Base-by-base conservation (phyloP, 2,888 invertebrate species). In the Spodoptera littoralis region DNA sequence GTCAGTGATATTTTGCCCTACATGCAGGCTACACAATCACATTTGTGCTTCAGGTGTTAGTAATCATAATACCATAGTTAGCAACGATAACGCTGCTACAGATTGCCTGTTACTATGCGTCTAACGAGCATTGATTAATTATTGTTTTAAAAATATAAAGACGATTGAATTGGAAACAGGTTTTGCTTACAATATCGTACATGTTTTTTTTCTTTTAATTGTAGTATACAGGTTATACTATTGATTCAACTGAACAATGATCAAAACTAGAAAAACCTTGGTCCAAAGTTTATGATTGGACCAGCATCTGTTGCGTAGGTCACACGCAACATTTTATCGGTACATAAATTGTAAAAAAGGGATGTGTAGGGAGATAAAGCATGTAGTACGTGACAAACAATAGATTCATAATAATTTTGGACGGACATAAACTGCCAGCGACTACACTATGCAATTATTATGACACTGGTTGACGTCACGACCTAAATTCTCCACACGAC, bases 11-110 rank as follows among this genome's bases (percentile, higher is more conserved):
- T 80, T 76, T 73, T 73, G 80, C 67, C 65, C 74, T 66, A 74
- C 67, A 84, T 77, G 77, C 74, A 79, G 74, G 61, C 75, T 80
- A 76, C 82, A 83, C 84, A 86, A 85, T 85, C 83, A 77, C 86
- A 85, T 85, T 76, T 85, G 86, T 73, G 77, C 73, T 77, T 84
- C 90, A 90, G 90, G 89, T 90, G 90, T 74, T 81, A 61, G 81
- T 82, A 88, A 90, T 87, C 86, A 85, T 83, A 89, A 85, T 85
- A 86, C 70, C 63, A 71, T 76, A 60, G 74, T 65, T 81, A 77
- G 70, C 62, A 65, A 65, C 83, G 81, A 88, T 87, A 85, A 81
- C 71, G 62, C 52, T 70, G 60, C 60, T 69, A 63, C 69, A 63
- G 66, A 74, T 64, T 75, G 50, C 13, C 24, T 79, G 82, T 82